Evolutionary conservation across 2,113 vertebrate genomes (phyloP).

Genomic region (Ageneiosus marmoratus): DNA sequence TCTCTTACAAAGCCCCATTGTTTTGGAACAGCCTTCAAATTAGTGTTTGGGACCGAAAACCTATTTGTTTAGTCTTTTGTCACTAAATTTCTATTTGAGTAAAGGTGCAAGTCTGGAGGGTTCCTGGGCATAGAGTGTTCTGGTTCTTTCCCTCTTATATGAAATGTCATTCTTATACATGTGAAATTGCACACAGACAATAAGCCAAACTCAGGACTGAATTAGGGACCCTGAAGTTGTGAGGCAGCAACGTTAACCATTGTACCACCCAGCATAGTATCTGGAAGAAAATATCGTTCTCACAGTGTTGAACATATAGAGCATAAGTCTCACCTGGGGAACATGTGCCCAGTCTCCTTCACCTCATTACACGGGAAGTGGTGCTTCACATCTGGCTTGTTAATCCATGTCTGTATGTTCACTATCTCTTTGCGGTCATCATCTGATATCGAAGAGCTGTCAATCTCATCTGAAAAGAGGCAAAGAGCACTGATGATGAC

Average conservation of each 20-base stretch:
- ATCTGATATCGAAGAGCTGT: constrained; percentile 96
- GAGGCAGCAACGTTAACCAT: background rate
- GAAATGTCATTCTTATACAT: background rate
- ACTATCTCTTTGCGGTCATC: constrained; percentile 96
- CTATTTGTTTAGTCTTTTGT: too few species aligned
- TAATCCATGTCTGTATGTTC: constrained; percentile 97
- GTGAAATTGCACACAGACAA: background rate
- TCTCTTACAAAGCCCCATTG: too few species aligned
- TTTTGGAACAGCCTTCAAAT: too few species aligned
- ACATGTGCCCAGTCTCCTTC: constrained; percentile 97
- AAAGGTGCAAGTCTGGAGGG: too few species aligned
- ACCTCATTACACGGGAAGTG: constrained; percentile 95
- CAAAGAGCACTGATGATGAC: background rate
- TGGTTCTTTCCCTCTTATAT: too few species aligned
- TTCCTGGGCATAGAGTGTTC: too few species aligned
- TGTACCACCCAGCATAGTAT: background rate
- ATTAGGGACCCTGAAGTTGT: background rate
- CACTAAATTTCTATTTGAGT: too few species aligned
- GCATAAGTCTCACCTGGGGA: constrained; percentile 82
- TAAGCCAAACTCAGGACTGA: background rate
- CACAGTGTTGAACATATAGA: background rate
- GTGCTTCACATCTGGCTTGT: constrained; percentile 95
- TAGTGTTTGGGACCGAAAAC: too few species aligned
- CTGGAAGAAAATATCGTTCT: background rate
- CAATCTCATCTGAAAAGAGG: constrained; percentile 87